Evolutionary conservation across 1,140 invertebrate genomes (phyloP).

Genomic region (Procambarus clarkii): DNA sequence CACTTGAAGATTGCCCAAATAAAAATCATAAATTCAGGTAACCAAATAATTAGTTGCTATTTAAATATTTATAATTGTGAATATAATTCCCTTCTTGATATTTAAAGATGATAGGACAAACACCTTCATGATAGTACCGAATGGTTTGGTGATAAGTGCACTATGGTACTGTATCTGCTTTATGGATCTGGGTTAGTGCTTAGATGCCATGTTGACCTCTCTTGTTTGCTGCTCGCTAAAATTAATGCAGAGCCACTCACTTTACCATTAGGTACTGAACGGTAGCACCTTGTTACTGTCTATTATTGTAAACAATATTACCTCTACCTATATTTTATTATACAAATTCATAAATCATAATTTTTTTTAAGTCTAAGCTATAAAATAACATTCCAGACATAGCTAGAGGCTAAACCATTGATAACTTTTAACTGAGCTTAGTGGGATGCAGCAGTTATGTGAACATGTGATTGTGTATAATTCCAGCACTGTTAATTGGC

Average conservation of each 20-base stretch:
- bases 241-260: neutral
- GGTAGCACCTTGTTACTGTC: neutral
- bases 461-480: neutral
- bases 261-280: neutral
- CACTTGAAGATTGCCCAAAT: no score
- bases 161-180: neutral
- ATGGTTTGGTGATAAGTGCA: neutral
- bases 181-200: neutral
- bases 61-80: neutral
- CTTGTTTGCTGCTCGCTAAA: neutral
- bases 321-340: neutral
- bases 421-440: neutral
- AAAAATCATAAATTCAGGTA: neutral
- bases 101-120: neutral
- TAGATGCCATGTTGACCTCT: neutral
- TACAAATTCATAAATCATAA: neutral
- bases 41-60: neutral
- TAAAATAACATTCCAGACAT: neutral
- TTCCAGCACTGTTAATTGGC: neutral
- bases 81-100: neutral
- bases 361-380: neutral
- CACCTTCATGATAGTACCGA: neutral
- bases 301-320: neutral
- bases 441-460: constrained; percentile 1
- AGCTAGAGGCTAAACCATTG: neutral